These are phyloP conservation scores for Morinoia aosen DNA, from an alignment of 2,888 invertebrate species.

Conservation along the genomic window DNA sequence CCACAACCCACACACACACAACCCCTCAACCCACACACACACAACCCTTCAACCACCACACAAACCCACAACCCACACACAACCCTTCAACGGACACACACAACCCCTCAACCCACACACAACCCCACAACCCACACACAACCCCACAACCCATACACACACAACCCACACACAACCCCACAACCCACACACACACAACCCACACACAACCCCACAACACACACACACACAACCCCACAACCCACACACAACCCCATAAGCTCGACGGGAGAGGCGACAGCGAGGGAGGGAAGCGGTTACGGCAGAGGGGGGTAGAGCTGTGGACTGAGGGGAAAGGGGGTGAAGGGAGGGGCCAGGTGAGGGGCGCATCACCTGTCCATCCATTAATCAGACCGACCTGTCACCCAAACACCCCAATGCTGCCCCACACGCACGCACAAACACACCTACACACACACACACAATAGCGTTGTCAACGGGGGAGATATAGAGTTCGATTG, in stretches of 20 bases:
- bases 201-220: too few species aligned
- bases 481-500: neutral
- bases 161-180: too few species aligned
- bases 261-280: neutral
- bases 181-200: too few species aligned
- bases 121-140: too few species aligned
- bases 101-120: too few species aligned
- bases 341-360: conserved; percentile 13
- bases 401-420: conserved; percentile 15
- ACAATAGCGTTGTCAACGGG: conserved; percentile 6
- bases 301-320: neutral
- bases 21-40: too few species aligned
- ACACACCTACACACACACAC: conserved; percentile 51
- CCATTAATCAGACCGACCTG: conserved; percentile 30
- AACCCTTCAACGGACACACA: too few species aligned
- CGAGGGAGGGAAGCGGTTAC: neutral
- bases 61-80: too few species aligned
- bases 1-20: too few species aligned
- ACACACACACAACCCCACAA: too few species aligned
- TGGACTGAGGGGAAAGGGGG: neutral
- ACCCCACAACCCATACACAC: too few species aligned
- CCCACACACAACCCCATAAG: neutral
- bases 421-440: neutral
- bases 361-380: conserved; percentile 30
- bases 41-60: too few species aligned